Base-by-base conservation (phyloP, 2,888 invertebrate species). In the Hedychridium roseum region DNA sequence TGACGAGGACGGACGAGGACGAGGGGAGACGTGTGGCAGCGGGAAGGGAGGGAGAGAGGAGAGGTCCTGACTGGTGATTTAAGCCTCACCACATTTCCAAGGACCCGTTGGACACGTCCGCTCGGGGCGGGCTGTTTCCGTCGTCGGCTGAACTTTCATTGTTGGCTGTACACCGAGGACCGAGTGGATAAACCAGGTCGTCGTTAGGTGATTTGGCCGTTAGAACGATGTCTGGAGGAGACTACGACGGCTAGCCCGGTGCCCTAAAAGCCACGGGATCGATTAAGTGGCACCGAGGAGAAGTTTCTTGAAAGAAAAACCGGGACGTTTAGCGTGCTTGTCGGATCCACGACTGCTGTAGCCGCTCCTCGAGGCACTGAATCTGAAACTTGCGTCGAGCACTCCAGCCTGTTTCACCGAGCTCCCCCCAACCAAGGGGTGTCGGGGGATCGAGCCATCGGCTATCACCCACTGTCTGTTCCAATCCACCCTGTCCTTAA, bases 261-360 rank as follows among this genome's bases (percentile, higher is more conserved):
- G 51, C 43, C 54, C 54, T 50, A 54, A 63, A 57, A 55, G 57
- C 43, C 47, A 42, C n/a, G 38, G 32, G 57, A 63, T 63, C 64
- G 62, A 63, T 64, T 60, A 63, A 63, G 60, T 63, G 60, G 55
- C 57, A 53, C 42, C 42, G 45, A 26, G 34, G 4, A 14, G 18
- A 14, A 50, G 54, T 60, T 63, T 60, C 60, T 63, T 62, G 57
- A 60, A 63, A 58, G 60, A 46, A 64, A 41, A 50, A 49, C 54
- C 55, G 7, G 43, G 37, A 50, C 52, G 63, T 54, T 61, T 62
- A 62, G 59, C 56, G 46, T 32, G 54, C 54, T 57, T 43, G 60
- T 59, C 43, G 51, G 46, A 50, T 43, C 54, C 57, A 57, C 57
- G 44, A 62, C 62, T 47, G 18, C 32, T n/a, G n/a, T n/a, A 41